Evolutionary conservation across 2,113 vertebrate species (phyloP).

Genomic region (Capreolus pygargus): DNA sequence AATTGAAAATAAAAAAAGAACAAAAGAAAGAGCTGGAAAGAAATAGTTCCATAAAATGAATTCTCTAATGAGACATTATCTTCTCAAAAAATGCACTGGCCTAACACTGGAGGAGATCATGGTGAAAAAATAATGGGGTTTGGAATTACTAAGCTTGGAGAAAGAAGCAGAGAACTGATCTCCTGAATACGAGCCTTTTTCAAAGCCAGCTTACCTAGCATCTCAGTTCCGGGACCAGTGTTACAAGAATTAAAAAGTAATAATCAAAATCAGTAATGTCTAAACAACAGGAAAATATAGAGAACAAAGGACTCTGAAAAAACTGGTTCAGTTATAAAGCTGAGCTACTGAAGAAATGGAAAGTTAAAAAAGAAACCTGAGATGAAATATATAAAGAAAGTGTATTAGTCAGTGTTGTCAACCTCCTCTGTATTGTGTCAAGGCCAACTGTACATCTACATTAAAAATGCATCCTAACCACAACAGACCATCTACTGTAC

Average conservation of each 20-base stretch:
- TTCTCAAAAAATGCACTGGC: background rate
- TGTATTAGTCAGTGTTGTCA: background rate
- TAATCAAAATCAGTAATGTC: background rate
- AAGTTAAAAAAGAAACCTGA: background rate
- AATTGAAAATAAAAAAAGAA: background rate
- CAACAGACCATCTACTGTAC: background rate
- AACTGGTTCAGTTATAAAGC: accelerated
- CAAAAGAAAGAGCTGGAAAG: background rate
- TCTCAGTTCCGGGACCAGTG: background rate
- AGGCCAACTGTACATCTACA: accelerated
- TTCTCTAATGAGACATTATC: no score
- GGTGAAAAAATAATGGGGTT: background rate
- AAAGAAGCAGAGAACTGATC: background rate
- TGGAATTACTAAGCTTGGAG: background rate
- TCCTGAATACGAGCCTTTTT: background rate
- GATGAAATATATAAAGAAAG: background rate
- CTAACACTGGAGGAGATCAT: accelerated
- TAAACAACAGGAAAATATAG: background rate
- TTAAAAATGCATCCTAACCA: background rate
- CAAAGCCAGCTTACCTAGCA: background rate
- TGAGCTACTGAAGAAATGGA: background rate
- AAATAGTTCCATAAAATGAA: background rate
- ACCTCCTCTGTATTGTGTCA: background rate
- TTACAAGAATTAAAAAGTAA: background rate
- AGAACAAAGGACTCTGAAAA: background rate